Evolutionary conservation across 2,888 invertebrate species (phyloP).

Genomic region (Lottia scabra): DNA sequence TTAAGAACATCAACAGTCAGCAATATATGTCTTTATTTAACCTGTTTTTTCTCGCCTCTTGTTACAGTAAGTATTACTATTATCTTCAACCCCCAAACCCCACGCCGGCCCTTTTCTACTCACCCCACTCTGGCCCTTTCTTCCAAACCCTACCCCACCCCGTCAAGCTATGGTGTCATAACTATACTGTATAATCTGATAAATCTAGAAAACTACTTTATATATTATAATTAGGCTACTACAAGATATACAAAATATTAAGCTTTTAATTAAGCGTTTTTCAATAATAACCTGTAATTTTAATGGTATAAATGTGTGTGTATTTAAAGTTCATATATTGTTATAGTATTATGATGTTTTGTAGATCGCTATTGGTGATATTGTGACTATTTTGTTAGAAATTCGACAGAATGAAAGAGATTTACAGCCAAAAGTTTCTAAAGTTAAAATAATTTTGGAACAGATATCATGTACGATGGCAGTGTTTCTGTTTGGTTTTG

Average conservation of each 20-base stretch:
- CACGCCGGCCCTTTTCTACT: background rate
- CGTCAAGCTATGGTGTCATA: too few species aligned
- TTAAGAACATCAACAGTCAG: slow-evolving; percentile 73
- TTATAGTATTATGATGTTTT: background rate
- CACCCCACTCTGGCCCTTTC: too few species aligned
- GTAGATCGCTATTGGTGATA: background rate
- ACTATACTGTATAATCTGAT: too few species aligned
- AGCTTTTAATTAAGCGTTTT: too few species aligned
- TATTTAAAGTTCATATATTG: background rate
- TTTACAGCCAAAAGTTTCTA: background rate
- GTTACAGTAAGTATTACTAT: background rate
- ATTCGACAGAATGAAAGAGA: background rate
- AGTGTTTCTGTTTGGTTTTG: slow-evolving; percentile 86
- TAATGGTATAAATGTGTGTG: too few species aligned
- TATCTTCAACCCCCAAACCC: background rate
- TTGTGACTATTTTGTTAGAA: background rate
- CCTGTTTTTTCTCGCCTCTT: slow-evolving; percentile 22
- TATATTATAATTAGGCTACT: too few species aligned
- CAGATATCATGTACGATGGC: background rate
- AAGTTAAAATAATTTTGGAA: background rate
- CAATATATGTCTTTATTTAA: slow-evolving; percentile 27
- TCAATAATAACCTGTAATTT: too few species aligned
- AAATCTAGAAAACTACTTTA: too few species aligned
- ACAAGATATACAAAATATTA: too few species aligned
- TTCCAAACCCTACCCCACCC: too few species aligned